These are phyloP conservation scores for Tupiocoris notatus DNA, from an alignment of 2,888 invertebrate species.

Conservation along the genomic window DNA sequence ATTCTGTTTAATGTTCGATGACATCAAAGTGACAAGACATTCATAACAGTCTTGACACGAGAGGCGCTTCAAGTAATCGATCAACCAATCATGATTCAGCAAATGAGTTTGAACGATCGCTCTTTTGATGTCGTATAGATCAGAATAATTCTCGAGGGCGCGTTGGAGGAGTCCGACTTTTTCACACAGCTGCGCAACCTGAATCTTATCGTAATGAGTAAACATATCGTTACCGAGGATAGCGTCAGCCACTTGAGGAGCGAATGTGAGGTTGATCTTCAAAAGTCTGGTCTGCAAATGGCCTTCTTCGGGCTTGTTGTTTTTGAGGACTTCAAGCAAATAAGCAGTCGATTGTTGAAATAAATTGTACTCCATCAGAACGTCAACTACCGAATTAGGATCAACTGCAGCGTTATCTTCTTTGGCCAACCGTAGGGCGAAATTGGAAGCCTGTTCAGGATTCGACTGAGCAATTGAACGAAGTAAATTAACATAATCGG, in stretches of 20 bases:
- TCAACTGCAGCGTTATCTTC: constrained; percentile 97
- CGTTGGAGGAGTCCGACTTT: constrained; percentile 95
- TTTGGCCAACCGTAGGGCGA: constrained; percentile 93
- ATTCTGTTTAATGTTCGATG: constrained; percentile 92
- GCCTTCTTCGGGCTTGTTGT: constrained; percentile 93
- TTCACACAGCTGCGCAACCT: constrained; percentile 98
- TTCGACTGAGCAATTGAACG: constrained; percentile 94
- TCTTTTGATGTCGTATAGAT: constrained; percentile 97
- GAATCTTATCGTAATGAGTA: constrained; percentile 96
- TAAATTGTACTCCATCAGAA: constrained; percentile 99
- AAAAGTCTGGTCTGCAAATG: constrained; percentile 92
- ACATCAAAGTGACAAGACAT: constrained; percentile 95
- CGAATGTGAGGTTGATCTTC: constrained; percentile 98
- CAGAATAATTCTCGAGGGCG: constrained; percentile 97
- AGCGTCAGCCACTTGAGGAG: constrained; percentile 98
- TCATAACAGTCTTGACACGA: constrained; percentile 98
- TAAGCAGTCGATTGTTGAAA: constrained; percentile 98
- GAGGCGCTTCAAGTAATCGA: constrained; percentile 94
- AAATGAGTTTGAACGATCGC: constrained; percentile 97
- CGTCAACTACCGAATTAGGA: constrained; percentile 94
- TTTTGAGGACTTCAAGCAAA: constrained; percentile 92
- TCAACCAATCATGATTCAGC: constrained; percentile 94
- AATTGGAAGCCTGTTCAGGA: constrained; percentile 92
- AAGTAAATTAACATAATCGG: constrained; percentile 70
- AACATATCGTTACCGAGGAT: constrained; percentile 99